A percentile compares a stretch with the other conserved stretches of the same genome.
Conservation (phyloP, 2,888 invertebrate genomes). For the Drosophila peninsularis region DNA sequence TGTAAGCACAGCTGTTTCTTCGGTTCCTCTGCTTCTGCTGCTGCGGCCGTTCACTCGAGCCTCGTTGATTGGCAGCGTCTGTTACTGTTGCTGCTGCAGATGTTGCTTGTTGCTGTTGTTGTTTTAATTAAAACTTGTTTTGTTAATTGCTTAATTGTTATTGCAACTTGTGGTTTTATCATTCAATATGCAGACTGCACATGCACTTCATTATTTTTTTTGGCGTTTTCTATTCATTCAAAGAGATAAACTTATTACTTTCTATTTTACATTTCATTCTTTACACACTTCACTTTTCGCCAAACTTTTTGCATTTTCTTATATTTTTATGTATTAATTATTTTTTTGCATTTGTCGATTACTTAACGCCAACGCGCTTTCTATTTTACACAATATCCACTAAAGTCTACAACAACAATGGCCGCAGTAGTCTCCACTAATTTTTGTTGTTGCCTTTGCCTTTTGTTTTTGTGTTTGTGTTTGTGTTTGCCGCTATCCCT, state of each 20-base stretch:
- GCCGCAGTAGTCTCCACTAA: conserved; percentile 32
- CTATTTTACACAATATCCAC: conserved; percentile 49
- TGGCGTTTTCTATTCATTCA: conserved; percentile 31
- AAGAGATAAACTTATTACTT: conserved; percentile 8
- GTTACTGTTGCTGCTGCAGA: conserved; percentile 17
- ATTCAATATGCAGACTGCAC: conserved; percentile 33
- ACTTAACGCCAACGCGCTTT: conserved; percentile 69
- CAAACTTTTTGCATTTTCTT: neutral
- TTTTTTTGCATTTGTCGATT: conserved; percentile 32
- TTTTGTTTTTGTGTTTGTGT: conserved; percentile 4
- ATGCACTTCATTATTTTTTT: conserved; percentile 33
- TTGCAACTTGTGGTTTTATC: conserved; percentile 39
- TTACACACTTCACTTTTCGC: conserved; percentile 33
- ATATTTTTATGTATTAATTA: conserved; percentile 14
- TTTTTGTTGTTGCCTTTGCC: conserved; percentile 28
- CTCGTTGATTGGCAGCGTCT: conserved; percentile 42
- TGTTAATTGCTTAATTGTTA: conserved; percentile 55
- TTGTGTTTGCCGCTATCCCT: conserved; percentile 31
- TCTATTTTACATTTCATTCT: conserved; percentile 9
- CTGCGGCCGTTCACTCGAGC: conserved; percentile 66
- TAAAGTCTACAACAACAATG: conserved; percentile 43
- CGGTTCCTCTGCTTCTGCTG: conserved; percentile 29
- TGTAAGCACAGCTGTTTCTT: conserved; percentile 73
- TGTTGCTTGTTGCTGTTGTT: conserved; percentile 21
- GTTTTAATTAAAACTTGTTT: conserved; percentile 60